Conservation (phyloP, 2,888 invertebrate genomes). For the Gandaritis pyraliata region DNA sequence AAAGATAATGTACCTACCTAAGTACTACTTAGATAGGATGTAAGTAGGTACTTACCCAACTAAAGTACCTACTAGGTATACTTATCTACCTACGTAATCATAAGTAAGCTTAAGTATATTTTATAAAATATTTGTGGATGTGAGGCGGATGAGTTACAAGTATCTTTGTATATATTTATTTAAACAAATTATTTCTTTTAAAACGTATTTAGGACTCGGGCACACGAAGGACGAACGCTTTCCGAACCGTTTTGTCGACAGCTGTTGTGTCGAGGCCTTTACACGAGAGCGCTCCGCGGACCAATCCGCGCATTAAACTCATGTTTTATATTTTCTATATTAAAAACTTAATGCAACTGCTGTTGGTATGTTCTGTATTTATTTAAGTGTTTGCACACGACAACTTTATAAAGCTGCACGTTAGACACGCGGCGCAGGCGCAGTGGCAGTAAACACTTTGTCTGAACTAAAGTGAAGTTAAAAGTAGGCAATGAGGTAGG, state of each 20-base stretch:
- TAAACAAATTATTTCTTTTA: slow-evolving; percentile 3
- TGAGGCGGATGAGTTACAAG: slow-evolving; percentile 20
- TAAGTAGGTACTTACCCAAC: slow-evolving; percentile 15
- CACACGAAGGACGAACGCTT: not conserved
- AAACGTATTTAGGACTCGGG: slow-evolving; percentile 1
- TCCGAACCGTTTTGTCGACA: not conserved
- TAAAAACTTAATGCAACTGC: slow-evolving; percentile 38
- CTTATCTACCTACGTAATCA: not conserved
- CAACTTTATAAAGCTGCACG: too few relatives aligned
- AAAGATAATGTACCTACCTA: slow-evolving; percentile 31
- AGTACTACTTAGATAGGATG: slow-evolving; percentile 17
- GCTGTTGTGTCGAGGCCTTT: slow-evolving; percentile 11
- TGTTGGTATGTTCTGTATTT: slow-evolving; percentile 31
- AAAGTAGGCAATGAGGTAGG: too few relatives aligned
- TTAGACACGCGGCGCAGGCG: too few relatives aligned
- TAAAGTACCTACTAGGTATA: too few relatives aligned
- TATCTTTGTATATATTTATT: slow-evolving; percentile 13
- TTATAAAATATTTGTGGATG: slow-evolving; percentile 12
- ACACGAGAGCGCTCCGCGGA: slow-evolving; percentile 2
- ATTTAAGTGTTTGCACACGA: too few relatives aligned
- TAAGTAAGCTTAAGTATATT: too few relatives aligned
- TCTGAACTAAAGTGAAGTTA: too few relatives aligned
- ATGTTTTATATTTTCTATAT: slow-evolving; percentile 42
- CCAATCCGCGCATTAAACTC: slow-evolving; percentile 16
- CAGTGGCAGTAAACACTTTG: too few relatives aligned